Percentiles rank a stretch among this genome's conserved stretches.
phyloP scores from a whole-genome alignment of 2,113 vertebrate genomes.

The Poeciliopsis prolifica region DNA sequence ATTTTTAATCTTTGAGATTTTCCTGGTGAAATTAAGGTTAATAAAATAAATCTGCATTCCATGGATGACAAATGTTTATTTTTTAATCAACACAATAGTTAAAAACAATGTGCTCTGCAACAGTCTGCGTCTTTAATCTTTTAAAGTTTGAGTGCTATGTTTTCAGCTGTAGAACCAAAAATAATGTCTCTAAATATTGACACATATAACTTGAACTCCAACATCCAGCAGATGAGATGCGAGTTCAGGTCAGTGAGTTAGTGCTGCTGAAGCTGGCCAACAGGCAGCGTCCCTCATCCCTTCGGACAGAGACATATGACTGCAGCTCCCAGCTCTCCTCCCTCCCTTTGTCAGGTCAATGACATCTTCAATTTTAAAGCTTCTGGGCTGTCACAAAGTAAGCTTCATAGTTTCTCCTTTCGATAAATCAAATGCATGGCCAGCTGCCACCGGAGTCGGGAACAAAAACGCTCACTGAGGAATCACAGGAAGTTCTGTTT shows the following conservation, averaged over 20 bases:
- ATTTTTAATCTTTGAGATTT: too few relatives aligned
- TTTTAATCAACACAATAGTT: too few relatives aligned
- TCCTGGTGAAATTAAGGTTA: too few relatives aligned
- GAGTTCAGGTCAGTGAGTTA: slow-evolving; percentile 11
- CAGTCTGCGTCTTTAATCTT: too few relatives aligned
- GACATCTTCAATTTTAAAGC: slow-evolving; percentile 78
- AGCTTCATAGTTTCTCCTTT: slow-evolving; percentile 74
- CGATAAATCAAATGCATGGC: slow-evolving; percentile 70
- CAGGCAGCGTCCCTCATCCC: slow-evolving; percentile 69
- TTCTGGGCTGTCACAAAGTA: slow-evolving; percentile 76
- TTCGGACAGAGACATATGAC: slow-evolving; percentile 77
- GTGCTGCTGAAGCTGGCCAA: slow-evolving; percentile 9
- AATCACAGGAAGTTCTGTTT: background rate
- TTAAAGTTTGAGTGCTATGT: too few relatives aligned
- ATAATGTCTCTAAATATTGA: slow-evolving; percentile 6
- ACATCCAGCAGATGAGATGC: slow-evolving; percentile 13
- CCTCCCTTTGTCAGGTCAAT: slow-evolving; percentile 76
- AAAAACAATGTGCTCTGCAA: too few relatives aligned
- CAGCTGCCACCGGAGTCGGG: slow-evolving; percentile 43
- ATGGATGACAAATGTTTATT: too few relatives aligned
- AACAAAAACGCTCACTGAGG: slow-evolving; percentile 9
- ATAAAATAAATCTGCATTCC: too few relatives aligned
- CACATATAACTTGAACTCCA: slow-evolving; percentile 13
- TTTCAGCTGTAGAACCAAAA: too few relatives aligned
- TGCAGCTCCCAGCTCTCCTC: slow-evolving; percentile 60